phyloP scores from a whole-genome alignment of 2,797 vertebrate species.

The Enteromius paludinosus region DNA sequence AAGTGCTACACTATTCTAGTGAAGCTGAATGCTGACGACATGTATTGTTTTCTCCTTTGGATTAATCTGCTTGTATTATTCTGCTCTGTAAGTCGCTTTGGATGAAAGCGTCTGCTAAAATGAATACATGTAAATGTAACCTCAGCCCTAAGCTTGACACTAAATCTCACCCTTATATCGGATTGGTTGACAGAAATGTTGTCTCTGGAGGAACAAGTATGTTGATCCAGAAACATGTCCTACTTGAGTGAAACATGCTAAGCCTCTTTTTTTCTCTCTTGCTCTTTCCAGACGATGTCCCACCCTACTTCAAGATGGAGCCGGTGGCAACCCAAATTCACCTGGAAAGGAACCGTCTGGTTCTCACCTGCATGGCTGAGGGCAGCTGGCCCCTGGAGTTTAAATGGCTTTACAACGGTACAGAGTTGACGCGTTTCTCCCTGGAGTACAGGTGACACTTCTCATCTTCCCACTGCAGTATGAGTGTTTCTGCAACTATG shows the following conservation, averaged over 20 bases:
- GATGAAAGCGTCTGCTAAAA: conserved; percentile 32
- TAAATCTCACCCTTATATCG: conserved; percentile 31
- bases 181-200: conserved; percentile 36
- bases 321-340: conserved; percentile 92
- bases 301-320: conserved; percentile 97
- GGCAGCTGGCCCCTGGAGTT: conserved; percentile 99
- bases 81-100: conserved; percentile 2
- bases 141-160: conserved; percentile 21
- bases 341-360: conserved; percentile 94
- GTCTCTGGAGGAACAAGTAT: conserved; percentile 16
- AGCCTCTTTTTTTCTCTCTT: conserved; percentile 36
- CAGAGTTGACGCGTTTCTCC: conserved; percentile 92
- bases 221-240: conserved; percentile 22
- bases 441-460: conserved; percentile 91
- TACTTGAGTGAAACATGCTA: conserved; percentile 24
- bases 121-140: conserved; percentile 23
- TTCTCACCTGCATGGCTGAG: conserved; percentile 98
- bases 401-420: conserved; percentile 94
- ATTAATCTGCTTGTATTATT: conserved; percentile 31
- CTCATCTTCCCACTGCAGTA: neutral
- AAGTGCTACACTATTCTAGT: neutral
- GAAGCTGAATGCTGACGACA: neutral
- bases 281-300: conserved; percentile 85
- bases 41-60: conserved; percentile 30
- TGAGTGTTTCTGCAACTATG: conserved; percentile 13